Percentiles rank a stretch among this genome's conserved stretches.
Evolutionary conservation across 2,888 invertebrate species (phyloP).

Genomic region (Cartodere bifasciata): DNA sequence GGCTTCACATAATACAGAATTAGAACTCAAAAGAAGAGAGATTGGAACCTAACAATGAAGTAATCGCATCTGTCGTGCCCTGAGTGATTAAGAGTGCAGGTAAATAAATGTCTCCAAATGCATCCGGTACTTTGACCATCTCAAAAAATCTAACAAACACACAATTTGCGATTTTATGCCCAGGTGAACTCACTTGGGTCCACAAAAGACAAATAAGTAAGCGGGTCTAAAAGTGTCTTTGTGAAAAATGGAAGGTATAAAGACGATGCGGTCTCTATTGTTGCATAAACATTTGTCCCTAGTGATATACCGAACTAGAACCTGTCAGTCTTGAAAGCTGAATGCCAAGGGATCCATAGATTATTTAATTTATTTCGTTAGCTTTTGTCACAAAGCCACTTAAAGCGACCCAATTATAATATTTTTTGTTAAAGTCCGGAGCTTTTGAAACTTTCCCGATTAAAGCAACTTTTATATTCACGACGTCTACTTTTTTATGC

Average conservation of each 20-base stretch:
- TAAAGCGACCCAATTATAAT: no score
- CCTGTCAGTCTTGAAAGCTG: slow-evolving; percentile 15
- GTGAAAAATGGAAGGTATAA: slow-evolving; percentile 14
- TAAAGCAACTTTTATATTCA: no score
- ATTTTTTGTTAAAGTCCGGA: no score
- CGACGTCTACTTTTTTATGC: no score
- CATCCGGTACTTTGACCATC: slow-evolving; percentile 23
- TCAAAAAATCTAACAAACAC: slow-evolving; percentile 22
- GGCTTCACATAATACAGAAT: no score
- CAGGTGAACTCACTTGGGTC: slow-evolving; percentile 26
- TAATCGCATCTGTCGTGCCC: slow-evolving; percentile 25
- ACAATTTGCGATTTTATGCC: slow-evolving; percentile 24
- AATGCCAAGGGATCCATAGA: slow-evolving; percentile 9
- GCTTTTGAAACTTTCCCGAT: no score
- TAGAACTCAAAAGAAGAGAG: no score
- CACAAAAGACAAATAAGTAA: slow-evolving; percentile 25
- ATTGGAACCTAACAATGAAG: slow-evolving; percentile 15
- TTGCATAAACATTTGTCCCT: slow-evolving; percentile 18
- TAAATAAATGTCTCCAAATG: slow-evolving; percentile 22
- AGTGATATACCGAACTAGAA: slow-evolving; percentile 14
- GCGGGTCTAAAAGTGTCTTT: slow-evolving; percentile 25
- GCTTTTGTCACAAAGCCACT: no score
- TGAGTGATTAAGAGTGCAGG: slow-evolving; percentile 20
- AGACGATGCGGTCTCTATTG: slow-evolving; percentile 24
- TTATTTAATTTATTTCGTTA: slow-evolving; percentile 12